These are phyloP conservation scores for Quadroppia sp. DNA, from an alignment of 2,888 invertebrate species.

Conservation along the genomic window DNA sequence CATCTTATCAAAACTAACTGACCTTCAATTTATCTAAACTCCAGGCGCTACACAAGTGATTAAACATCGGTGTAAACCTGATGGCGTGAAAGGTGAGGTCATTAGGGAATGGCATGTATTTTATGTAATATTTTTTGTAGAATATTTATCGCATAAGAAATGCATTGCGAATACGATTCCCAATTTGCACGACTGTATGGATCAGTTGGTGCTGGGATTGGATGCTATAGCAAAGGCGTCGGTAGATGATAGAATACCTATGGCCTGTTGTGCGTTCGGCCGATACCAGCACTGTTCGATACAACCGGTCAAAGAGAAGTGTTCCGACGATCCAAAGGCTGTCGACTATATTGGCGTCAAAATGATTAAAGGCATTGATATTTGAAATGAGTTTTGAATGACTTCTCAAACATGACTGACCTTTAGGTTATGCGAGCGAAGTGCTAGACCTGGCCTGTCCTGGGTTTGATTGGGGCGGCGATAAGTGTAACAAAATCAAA, in stretches of 20 bases:
- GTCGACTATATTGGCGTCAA: conserved; percentile 41
- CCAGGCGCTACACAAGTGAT: conserved; percentile 44
- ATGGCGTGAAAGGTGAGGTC: conserved; percentile 42
- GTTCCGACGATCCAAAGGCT: conserved; percentile 41
- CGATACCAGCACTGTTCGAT: conserved; percentile 40
- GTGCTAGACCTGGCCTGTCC: conserved; percentile 42
- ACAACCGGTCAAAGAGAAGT: conserved; percentile 34
- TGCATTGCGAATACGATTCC: conserved; percentile 38
- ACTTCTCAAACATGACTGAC: too few relatives aligned
- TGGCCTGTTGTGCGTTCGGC: conserved; percentile 43
- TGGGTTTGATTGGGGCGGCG: conserved; percentile 40
- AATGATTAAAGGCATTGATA: conserved; percentile 41
- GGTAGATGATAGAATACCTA: conserved; percentile 40
- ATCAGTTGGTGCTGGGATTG: conserved; percentile 41
- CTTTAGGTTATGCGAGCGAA: conserved; percentile 42
- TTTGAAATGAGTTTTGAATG: too few relatives aligned
- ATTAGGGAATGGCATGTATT: not conserved
- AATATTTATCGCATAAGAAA: conserved; percentile 42
- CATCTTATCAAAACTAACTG: not conserved
- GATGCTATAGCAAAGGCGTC: conserved; percentile 34
- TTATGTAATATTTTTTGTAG: conserved; percentile 23
- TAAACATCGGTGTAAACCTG: conserved; percentile 40
- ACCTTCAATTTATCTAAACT: not conserved
- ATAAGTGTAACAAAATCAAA: conserved; percentile 39
- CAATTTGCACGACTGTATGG: conserved; percentile 43